phyloP scores from a whole-genome alignment of 2,113 vertebrate species.

The Tragulus kanchil region DNA sequence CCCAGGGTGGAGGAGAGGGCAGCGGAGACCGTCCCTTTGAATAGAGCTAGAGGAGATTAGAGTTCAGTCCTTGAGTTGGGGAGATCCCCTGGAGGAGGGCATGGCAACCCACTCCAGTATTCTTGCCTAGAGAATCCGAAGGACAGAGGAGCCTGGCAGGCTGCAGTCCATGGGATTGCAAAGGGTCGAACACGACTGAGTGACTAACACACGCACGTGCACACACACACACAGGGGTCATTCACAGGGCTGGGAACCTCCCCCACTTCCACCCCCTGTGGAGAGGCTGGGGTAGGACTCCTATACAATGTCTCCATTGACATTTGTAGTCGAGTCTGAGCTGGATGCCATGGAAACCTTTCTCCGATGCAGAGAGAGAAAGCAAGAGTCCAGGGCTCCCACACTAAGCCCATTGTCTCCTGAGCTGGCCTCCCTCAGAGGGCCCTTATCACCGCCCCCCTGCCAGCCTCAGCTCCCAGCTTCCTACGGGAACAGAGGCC shows the following conservation, averaged over 20 bases:
- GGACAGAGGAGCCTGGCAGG: too few relatives aligned
- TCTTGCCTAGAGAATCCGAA: too few relatives aligned
- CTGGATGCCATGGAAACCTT: constrained; percentile 63
- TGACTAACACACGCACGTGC: too few relatives aligned
- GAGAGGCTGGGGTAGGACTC: background rate
- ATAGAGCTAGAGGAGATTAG: background rate
- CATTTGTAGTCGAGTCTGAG: background rate
- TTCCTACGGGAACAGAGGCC: background rate
- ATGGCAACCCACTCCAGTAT: too few relatives aligned
- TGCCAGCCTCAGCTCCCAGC: background rate
- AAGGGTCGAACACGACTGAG: too few relatives aligned
- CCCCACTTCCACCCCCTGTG: background rate
- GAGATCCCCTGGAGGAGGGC: too few relatives aligned
- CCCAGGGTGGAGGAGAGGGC: background rate
- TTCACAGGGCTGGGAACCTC: background rate
- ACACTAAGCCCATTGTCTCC: constrained; percentile 67
- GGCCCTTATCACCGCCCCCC: background rate
- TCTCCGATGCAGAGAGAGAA: background rate
- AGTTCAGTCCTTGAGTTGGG: too few relatives aligned
- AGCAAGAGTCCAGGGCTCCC: background rate
- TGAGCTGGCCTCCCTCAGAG: background rate
- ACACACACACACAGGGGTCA: too few relatives aligned
- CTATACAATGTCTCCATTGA: constrained; percentile 68
- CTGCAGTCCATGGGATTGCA: too few relatives aligned
- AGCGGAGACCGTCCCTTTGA: background rate